Percentiles rank a stretch among this genome's conserved stretches.
These are phyloP conservation scores for Cherax destructor DNA, from an alignment of 1,140 invertebrate genomes.

Conservation along the genomic window DNA sequence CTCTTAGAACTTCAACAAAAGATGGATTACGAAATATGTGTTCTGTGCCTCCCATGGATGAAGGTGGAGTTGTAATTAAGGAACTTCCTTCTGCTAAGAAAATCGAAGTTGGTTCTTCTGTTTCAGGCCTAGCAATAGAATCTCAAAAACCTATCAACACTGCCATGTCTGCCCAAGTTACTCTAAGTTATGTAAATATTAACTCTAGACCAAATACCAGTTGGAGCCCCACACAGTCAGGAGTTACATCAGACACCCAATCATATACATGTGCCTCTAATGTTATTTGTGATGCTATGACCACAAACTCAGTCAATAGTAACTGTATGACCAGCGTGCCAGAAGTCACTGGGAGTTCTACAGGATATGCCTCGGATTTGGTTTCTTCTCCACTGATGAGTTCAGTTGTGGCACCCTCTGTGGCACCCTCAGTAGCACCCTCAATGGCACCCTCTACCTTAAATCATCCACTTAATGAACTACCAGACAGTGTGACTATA, in stretches of 20 bases:
- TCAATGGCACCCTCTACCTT: background rate
- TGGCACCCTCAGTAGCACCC: too few relatives aligned
- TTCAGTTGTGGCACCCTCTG: background rate
- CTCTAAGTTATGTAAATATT: constrained; percentile 5
- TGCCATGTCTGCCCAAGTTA: constrained; percentile 9
- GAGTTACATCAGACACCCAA: constrained; percentile 17
- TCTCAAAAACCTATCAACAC: constrained; percentile 16
- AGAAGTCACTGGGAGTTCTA: background rate
- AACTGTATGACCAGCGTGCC: background rate
- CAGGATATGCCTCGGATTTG: background rate
- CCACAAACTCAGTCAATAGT: background rate
- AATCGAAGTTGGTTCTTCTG: constrained; percentile 12
- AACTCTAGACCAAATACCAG: constrained; percentile 31
- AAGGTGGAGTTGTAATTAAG: constrained; percentile 36
- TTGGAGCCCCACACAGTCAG: constrained; percentile 55
- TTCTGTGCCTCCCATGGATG: constrained; percentile 59
- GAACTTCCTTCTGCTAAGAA: constrained; percentile 39
- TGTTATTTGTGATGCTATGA: background rate
- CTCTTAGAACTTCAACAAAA: constrained; percentile 21
- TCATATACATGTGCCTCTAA: constrained; percentile 32
- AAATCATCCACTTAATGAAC: background rate
- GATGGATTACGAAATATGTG: constrained; percentile 50
- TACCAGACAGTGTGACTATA: background rate
- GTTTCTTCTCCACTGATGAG: background rate
- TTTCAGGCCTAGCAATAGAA: constrained; percentile 25